These are phyloP conservation scores for Ptyas mucosa DNA, from an alignment of 2,113 vertebrate genomes.

Conservation along the genomic window DNA sequence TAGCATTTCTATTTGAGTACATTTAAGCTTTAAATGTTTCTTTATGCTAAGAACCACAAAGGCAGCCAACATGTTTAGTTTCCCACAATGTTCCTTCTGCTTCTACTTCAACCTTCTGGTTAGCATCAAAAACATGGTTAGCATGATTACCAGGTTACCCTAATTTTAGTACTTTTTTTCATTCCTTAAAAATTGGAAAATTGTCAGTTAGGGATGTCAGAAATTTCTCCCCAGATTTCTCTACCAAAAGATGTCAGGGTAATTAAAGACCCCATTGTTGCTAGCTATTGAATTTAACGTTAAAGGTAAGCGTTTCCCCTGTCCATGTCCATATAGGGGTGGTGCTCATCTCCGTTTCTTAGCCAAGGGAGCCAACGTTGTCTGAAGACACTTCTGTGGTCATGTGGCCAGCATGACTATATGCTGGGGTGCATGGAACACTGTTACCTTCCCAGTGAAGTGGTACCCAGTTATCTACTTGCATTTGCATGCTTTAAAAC, in stretches of 20 bases:
- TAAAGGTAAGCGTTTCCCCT: background rate
- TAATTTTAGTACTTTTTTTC: background rate
- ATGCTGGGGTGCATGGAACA: background rate
- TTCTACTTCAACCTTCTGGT: background rate
- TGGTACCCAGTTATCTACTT: background rate
- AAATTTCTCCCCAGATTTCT: background rate
- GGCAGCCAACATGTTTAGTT: background rate
- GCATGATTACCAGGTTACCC: no score
- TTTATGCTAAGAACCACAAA: background rate
- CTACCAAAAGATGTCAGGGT: background rate
- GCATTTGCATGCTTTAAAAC: background rate
- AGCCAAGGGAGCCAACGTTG: background rate
- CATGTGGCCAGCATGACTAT: background rate
- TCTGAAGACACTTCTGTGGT: background rate
- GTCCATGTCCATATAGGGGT: background rate
- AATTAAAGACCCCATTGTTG: background rate
- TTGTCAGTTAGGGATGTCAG: background rate
- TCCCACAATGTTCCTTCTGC: background rate
- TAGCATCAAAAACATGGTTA: background rate
- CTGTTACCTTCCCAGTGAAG: background rate
- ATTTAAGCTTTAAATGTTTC: background rate
- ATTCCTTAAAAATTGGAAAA: background rate
- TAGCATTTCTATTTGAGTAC: background rate
- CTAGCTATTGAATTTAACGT: background rate
- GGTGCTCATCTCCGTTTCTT: background rate